Base-by-base conservation (phyloP, 1,140 invertebrate species). In the Eumeta japonica region DNA sequence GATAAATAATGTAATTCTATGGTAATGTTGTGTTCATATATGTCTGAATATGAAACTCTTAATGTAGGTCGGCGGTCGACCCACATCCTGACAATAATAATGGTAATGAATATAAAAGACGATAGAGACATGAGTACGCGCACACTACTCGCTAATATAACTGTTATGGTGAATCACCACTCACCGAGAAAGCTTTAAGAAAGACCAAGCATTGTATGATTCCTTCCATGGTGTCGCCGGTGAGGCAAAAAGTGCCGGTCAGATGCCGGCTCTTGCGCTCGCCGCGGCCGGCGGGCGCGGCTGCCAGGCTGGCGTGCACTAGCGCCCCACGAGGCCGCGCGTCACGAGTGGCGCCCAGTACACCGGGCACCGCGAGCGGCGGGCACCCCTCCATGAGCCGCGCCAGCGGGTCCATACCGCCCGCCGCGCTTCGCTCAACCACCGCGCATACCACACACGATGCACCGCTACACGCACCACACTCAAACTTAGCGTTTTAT, bases 151-250 rank as follows among this genome's bases (percentile, higher is more conserved):
- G n/a, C n/a, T n/a, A n/a, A n/a, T n/a, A n/a, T n/a, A n/a, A n/a
- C n/a, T n/a, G n/a, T n/a, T n/a, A n/a, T n/a, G n/a, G n/a, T n/a
- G n/a, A n/a, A n/a, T n/a, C n/a, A n/a, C n/a, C 5, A 63, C 88
- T 87, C 83, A 92, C 90, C 86, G 88, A 89, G 62, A 92, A 92
- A 17, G 89, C 90, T 76, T 92, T 92, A 57, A 92, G 82, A 76
- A 92, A 92, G 50, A 92, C 90, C 50, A 92, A 81, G 72, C 90
- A 92, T 77, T 92, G 89, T 70, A 92, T 91, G 56, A 92, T 92
- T 49, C 89, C 90, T 57, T 92, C 89, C 89, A 92, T 92, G 32
- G 89, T 91, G 72, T 91, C 90, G 17, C 89, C 89, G 17, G 88
- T 89, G 20, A 92, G 81, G 55, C 88, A 90, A 72, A 92, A 92